Percentiles rank a stretch among this genome's conserved stretches.
These are phyloP conservation scores for Psammodynastes pulverulentus DNA, from an alignment of 2,113 vertebrate species.

Conservation along the genomic window DNA sequence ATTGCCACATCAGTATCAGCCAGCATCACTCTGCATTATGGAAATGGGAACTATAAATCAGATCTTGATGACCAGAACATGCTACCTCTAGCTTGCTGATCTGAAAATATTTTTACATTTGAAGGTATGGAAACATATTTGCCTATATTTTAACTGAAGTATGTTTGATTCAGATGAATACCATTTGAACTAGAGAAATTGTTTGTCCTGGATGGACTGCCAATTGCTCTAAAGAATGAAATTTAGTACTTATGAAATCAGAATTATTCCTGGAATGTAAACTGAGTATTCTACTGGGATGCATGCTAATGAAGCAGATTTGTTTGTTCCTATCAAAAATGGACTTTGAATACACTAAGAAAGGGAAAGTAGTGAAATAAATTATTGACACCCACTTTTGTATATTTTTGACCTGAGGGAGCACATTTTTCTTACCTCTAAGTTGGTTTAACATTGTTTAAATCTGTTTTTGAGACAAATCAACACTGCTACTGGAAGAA, in stretches of 20 bases:
- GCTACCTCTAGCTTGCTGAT: too few relatives aligned
- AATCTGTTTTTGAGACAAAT: background rate
- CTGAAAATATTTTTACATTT: background rate
- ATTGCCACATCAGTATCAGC: background rate
- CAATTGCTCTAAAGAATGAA: background rate
- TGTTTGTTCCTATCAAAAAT: background rate
- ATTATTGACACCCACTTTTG: background rate
- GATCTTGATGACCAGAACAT: background rate
- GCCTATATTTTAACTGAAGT: background rate
- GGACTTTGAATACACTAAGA: background rate
- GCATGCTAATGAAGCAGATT: background rate
- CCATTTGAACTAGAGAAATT: background rate
- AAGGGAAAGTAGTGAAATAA: background rate
- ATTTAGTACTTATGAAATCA: background rate
- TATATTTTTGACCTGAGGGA: background rate
- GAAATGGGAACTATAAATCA: background rate
- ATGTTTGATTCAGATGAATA: background rate
- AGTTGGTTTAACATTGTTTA: background rate
- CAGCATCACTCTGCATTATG: background rate
- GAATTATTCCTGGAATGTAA: background rate
- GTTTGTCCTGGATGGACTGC: background rate
- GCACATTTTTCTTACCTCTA: background rate
- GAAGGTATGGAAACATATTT: background rate
- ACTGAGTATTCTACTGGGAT: background rate
- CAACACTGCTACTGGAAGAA: background rate